These are phyloP conservation scores for Drosophila kepulauana DNA, from an alignment of 1,140 invertebrate species.

Conservation along the genomic window DNA sequence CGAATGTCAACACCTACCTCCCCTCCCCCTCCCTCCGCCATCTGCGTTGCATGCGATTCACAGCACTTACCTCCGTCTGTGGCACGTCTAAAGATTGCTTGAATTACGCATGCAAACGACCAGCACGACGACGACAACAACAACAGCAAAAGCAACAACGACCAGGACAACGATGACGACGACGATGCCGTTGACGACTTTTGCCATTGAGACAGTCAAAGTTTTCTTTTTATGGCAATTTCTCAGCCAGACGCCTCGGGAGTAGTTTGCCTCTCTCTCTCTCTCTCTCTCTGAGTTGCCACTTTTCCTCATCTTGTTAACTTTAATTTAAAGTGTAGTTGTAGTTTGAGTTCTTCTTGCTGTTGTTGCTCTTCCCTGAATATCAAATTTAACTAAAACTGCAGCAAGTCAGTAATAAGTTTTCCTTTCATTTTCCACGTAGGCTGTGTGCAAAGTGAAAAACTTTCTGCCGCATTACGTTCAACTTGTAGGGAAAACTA, in stretches of 20 bases:
- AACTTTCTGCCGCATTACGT: constrained; percentile 59
- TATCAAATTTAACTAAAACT: constrained; percentile 66
- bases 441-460: constrained; percentile 65
- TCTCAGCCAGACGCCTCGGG: constrained; percentile 61
- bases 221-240: constrained; percentile 74
- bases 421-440: constrained; percentile 41
- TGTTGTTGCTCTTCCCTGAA: constrained; percentile 44
- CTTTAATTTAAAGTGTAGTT: constrained; percentile 26
- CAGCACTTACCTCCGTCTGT: constrained; percentile 53
- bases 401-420: constrained; percentile 61
- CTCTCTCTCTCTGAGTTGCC: background rate
- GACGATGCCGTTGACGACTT: constrained; percentile 67
- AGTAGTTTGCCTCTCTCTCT: constrained; percentile 31
- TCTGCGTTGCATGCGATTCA: background rate
- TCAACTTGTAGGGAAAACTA: constrained; percentile 36
- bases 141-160: too few species aligned
- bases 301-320: constrained; percentile 4
- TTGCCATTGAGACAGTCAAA: constrained; percentile 78
- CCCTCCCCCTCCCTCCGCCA: too few species aligned
- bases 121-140: constrained; percentile 11
- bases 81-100: constrained; percentile 54
- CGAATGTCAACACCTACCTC: constrained; percentile 51
- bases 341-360: constrained; percentile 22
- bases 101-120: constrained; percentile 64
- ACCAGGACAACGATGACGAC: constrained; percentile 11